Conservation (phyloP, 2,797 vertebrate species). For the Premnoplex brunnescens region DNA sequence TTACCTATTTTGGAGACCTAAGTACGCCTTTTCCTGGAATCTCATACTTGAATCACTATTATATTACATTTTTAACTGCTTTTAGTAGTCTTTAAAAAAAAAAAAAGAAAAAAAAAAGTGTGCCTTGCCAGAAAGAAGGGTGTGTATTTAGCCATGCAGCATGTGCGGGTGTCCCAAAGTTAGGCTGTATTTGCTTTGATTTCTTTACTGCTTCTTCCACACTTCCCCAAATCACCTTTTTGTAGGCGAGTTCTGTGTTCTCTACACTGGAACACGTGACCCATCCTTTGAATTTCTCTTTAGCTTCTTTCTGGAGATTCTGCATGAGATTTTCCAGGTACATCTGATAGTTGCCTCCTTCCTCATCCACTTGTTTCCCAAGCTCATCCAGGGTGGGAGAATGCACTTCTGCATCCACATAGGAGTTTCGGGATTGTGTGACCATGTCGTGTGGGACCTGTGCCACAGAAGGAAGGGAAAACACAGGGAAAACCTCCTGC, state of each 20-base stretch:
- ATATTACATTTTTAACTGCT: background rate
- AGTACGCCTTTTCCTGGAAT: background rate
- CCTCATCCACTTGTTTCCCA: slow-evolving; percentile 87
- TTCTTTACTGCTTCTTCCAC: background rate
- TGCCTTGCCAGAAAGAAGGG: background rate
- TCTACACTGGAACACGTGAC: slow-evolving; percentile 86
- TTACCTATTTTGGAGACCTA: background rate
- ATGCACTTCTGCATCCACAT: slow-evolving; percentile 90
- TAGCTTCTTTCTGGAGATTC: slow-evolving; percentile 89
- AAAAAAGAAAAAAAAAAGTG: background rate
- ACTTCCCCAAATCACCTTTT: slow-evolving; percentile 83
- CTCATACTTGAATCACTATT: background rate
- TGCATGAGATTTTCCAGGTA: slow-evolving; percentile 88
- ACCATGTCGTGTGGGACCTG: slow-evolving; percentile 95
- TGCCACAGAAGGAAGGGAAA: background rate
- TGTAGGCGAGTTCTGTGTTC: slow-evolving; percentile 91
- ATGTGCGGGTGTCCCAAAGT: background rate
- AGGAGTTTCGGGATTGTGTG: slow-evolving; percentile 91
- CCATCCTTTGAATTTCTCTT: slow-evolving; percentile 96
- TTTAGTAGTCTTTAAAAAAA: background rate
- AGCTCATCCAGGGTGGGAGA: slow-evolving; percentile 87
- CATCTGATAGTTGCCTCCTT: slow-evolving; percentile 81
- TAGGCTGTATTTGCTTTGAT: background rate
- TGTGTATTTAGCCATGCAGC: background rate
- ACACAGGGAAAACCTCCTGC: background rate